A percentile compares a stretch with the other conserved stretches of the same genome.
phyloP scores from a whole-genome alignment of 2,888 invertebrate species.

The Acrobasis suavella region DNA sequence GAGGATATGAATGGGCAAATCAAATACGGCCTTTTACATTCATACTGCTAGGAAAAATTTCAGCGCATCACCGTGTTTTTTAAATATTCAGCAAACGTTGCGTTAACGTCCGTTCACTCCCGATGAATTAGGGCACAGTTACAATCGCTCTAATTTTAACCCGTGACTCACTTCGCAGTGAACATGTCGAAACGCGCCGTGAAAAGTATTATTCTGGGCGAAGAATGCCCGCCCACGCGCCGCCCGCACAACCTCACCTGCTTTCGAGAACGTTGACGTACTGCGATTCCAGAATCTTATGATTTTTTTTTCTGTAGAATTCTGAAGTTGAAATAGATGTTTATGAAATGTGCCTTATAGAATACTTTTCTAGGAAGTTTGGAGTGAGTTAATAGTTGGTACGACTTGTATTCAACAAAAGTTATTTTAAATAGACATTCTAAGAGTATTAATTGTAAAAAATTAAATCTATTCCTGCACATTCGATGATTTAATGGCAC shows the following conservation, averaged over 20 bases:
- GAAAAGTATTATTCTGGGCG: constrained; percentile 69
- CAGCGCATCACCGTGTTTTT: constrained; percentile 32
- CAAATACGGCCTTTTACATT: not conserved
- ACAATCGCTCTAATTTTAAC: constrained; percentile 70
- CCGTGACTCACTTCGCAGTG: constrained; percentile 66
- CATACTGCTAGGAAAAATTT: not conserved
- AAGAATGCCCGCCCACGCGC: constrained; percentile 67
- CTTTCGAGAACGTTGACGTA: constrained; percentile 28
- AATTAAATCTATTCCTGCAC: too few species aligned
- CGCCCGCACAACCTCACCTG: constrained; percentile 39
- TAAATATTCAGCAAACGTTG: not conserved
- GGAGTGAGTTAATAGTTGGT: too few species aligned
- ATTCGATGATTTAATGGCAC: too few species aligned
- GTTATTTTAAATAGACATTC: too few species aligned
- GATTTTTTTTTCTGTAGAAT: not conserved
- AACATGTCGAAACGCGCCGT: constrained; percentile 63
- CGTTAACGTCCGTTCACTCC: constrained; percentile 28
- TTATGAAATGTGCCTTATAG: not conserved
- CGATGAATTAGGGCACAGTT: constrained; percentile 62
- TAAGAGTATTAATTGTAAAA: too few species aligned
- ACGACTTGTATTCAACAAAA: too few species aligned
- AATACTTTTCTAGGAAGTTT: too few species aligned
- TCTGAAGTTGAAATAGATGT: not conserved
- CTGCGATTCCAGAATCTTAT: constrained; percentile 38
- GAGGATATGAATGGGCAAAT: not conserved